A percentile compares a stretch with the other conserved stretches of the same genome.
These are phyloP conservation scores for Drosophila mimetica DNA, from an alignment of 2,888 invertebrate genomes.

Conservation along the genomic window DNA sequence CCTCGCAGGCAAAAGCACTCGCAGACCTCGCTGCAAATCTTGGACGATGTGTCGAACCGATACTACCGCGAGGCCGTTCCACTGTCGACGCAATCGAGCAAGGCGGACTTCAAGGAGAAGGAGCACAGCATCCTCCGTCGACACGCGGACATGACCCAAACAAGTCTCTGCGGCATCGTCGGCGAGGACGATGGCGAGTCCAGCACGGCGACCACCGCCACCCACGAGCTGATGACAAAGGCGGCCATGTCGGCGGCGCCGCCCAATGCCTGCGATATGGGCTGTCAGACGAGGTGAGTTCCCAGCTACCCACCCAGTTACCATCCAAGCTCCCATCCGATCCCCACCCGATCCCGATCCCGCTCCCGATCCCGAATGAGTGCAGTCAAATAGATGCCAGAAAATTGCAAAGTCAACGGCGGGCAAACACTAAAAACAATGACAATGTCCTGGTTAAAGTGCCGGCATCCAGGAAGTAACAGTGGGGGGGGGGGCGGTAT, in stretches of 20 bases:
- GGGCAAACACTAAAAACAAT: constrained; percentile 67
- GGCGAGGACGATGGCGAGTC: constrained; percentile 69
- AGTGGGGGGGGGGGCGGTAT: neutral
- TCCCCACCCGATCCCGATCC: neutral
- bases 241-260: constrained; percentile 59
- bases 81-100: constrained; percentile 78
- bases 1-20: constrained; percentile 82
- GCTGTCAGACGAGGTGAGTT: constrained; percentile 93
- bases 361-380: constrained; percentile 20
- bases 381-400: constrained; percentile 55
- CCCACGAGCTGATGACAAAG: constrained; percentile 69
- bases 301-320: neutral
- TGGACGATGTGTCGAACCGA: constrained; percentile 83
- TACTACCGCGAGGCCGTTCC: constrained; percentile 83
- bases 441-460: constrained; percentile 33
- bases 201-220: constrained; percentile 68
- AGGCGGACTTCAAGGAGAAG: constrained; percentile 82
- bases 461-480: constrained; percentile 9
- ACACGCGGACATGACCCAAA: constrained; percentile 83
- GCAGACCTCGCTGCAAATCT: constrained; percentile 83
- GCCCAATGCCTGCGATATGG: constrained; percentile 89
- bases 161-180: constrained; percentile 75
- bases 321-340: neutral
- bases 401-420: constrained; percentile 67
- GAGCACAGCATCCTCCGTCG: constrained; percentile 83